Base-by-base conservation (phyloP, 2,797 vertebrate genomes). In the Choloepus didactylus region DNA sequence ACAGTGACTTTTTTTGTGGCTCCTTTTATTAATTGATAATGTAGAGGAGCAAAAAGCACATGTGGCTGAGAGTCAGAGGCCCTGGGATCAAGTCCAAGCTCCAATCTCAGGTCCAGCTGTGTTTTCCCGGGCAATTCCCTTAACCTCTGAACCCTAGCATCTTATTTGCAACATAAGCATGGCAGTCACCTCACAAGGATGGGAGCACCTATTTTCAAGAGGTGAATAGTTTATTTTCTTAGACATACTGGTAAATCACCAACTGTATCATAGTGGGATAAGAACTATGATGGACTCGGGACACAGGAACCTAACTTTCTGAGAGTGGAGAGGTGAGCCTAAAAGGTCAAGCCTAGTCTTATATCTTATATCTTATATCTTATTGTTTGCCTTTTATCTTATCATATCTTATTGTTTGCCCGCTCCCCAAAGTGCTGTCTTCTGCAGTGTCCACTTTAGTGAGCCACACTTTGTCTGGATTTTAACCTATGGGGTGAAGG, bases 91-190 rank as follows among this genome's bases (percentile, higher is more conserved):
- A 70, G 59, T 21, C 6, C 10, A 14, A 49, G 18, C 14, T 46
- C 75, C 25, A 54, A 16, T 79, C 21, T 89, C 31, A 46, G 11
- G 18, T 79, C 41, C 19, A 44, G n/a, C 21, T 19, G 41, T 10
- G 2, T 72, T 59, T 19, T 75, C 41, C 59, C 54, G 27, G 80
- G 59, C 9, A 44, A 0, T 90, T 92, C 19, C 7, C 67, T 49
- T 87, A 64, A 69, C 14, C n/a, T 92, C 60, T 72, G 18, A 81
- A 95, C 59, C 27, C 75, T 60, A 56, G 72, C 19, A 95, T 41
- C 86, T 80, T 86, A 54, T 95, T 89, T 70, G 8, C 11, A 49
- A n/a, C 56, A 62, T 44, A 82, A 85, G 25, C 11, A 76, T 2
- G 11, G 27, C 3, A 51, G 18, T 80, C 12, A 81, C 1, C 3